phyloP scores from a whole-genome alignment of 2,113 vertebrate species.

The Lepus europaeus region DNA sequence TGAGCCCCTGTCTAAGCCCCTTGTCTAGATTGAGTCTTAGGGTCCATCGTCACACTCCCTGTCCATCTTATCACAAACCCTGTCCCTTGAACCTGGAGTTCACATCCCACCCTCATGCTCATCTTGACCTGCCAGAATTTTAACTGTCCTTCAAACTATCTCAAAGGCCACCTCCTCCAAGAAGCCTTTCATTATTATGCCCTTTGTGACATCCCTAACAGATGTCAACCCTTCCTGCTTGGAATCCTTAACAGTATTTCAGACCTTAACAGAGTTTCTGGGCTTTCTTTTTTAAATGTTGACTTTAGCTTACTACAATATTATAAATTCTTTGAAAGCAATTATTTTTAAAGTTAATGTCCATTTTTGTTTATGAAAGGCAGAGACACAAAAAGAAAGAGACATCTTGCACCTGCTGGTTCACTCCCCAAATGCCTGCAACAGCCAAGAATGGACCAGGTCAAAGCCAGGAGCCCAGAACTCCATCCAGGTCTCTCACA shows the following conservation, averaged over 20 bases:
- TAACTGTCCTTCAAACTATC: conserved; percentile 36
- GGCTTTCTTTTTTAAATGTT: neutral
- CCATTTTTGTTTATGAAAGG: too few relatives aligned
- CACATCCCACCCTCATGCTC: neutral
- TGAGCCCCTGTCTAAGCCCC: neutral
- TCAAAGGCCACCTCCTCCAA: conserved; percentile 42
- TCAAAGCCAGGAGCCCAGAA: too few relatives aligned
- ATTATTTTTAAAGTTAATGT: neutral
- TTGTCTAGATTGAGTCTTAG: neutral
- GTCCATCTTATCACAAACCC: neutral
- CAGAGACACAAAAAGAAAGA: too few relatives aligned
- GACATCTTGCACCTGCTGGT: too few relatives aligned
- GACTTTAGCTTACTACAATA: conserved; percentile 33
- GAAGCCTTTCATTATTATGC: conserved; percentile 24
- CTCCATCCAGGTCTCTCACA: too few relatives aligned
- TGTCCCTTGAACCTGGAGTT: conserved; percentile 26
- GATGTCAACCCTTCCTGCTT: neutral
- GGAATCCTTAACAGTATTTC: neutral
- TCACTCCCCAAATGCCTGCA: too few relatives aligned
- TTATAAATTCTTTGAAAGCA: conserved; percentile 28
- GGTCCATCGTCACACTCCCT: neutral
- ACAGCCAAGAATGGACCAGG: too few relatives aligned
- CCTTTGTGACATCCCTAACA: neutral
- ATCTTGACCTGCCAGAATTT: conserved; percentile 25
- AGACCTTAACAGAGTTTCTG: too few relatives aligned